These are phyloP conservation scores for Polylopha cassiicola DNA, from an alignment of 2,888 invertebrate genomes.

Conservation along the genomic window DNA sequence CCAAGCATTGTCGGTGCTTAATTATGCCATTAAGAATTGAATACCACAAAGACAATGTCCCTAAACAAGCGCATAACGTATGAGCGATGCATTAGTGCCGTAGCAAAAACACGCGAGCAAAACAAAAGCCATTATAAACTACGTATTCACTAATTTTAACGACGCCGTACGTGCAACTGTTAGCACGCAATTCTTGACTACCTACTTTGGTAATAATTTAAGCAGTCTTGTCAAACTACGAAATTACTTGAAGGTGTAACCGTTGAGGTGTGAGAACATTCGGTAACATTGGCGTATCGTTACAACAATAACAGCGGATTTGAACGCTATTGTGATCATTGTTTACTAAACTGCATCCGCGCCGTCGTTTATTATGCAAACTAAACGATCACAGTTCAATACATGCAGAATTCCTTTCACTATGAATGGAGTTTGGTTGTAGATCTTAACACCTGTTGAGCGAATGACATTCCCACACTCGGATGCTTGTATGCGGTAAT, in stretches of 20 bases:
- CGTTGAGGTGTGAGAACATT: constrained; percentile 8
- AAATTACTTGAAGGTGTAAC: not conserved
- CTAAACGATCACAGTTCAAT: constrained; percentile 14
- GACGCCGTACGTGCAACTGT: no score
- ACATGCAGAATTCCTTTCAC: constrained; percentile 5
- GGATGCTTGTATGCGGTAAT: constrained; percentile 9
- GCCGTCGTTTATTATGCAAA: constrained; percentile 16
- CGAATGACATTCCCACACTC: constrained; percentile 15
- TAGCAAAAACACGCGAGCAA: constrained; percentile 3
- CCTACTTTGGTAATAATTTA: no score
- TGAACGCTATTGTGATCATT: constrained; percentile 18
- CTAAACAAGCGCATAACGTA: constrained; percentile 1
- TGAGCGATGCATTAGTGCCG: constrained; percentile 6
- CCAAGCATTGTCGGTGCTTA: constrained; percentile 16
- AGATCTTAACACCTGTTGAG: not conserved
- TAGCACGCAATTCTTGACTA: no score
- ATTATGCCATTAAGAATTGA: constrained; percentile 15
- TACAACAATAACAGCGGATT: constrained; percentile 20
- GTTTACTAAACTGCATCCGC: constrained; percentile 22
- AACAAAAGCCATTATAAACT: not conserved
- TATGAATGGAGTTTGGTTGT: not conserved
- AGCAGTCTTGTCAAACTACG: no score
- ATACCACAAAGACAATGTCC: constrained; percentile 17
- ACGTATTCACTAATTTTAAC: not conserved
- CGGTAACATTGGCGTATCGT: constrained; percentile 3